Evolutionary conservation across 2,113 vertebrate species (phyloP).

Genomic region (Callopanchax toddi): DNA sequence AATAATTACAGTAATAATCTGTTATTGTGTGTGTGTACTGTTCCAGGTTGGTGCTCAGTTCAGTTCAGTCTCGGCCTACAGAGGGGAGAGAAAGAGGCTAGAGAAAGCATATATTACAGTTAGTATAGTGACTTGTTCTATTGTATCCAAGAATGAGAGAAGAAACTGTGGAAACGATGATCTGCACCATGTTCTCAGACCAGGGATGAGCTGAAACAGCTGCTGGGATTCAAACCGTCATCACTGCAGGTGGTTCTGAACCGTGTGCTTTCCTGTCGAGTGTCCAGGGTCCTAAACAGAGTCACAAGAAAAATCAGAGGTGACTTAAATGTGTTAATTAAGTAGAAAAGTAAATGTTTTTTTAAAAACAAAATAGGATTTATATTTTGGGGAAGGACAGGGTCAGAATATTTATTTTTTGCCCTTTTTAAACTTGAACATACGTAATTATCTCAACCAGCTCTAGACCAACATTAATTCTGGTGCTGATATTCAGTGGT

Average conservation of each 20-base stretch:
- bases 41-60: conserved; percentile 77
- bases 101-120: conserved; percentile 74
- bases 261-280: neutral
- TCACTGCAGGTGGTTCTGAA: neutral
- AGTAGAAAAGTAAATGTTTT: neutral
- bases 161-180: conserved; percentile 42
- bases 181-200: conserved; percentile 34
- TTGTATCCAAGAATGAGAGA: conserved; percentile 62
- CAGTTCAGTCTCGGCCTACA: conserved; percentile 73
- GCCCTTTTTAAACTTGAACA: no score
- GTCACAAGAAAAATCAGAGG: neutral
- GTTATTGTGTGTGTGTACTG: conserved; percentile 78
- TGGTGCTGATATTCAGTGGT: no score
- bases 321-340: neutral
- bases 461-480: no score
- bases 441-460: no score
- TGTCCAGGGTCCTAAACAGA: no score
- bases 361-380: no score
- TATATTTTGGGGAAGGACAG: no score
- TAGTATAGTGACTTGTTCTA: conserved; percentile 78
- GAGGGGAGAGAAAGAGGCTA: conserved; percentile 64
- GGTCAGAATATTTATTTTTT: no score
- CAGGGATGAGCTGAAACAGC: conserved; percentile 51
- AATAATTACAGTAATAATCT: conserved; percentile 78
- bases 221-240: neutral